Conservation (phyloP, 2,888 invertebrate genomes). For the Amiota mariae region DNA sequence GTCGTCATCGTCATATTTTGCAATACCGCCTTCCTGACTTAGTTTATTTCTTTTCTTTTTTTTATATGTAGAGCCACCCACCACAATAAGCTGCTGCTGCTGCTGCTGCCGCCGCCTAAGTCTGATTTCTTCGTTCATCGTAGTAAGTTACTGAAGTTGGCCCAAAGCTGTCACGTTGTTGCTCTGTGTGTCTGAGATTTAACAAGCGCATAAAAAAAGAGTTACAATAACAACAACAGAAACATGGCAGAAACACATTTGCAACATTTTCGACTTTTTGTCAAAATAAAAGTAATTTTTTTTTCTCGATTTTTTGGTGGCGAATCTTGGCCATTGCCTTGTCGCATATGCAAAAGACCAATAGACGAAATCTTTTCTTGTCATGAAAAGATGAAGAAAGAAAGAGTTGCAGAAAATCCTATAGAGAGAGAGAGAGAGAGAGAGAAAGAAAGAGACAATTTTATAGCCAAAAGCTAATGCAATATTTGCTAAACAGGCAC, state of each 20-base stretch:
- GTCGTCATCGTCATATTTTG: constrained; percentile 7
- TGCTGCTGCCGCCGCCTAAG: constrained; percentile 37
- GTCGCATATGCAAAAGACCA: constrained; percentile 25
- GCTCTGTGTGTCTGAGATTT: constrained; percentile 38
- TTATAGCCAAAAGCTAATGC: constrained; percentile 27
- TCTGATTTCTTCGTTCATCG: constrained; percentile 51
- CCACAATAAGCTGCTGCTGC: constrained; percentile 40
- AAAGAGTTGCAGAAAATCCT: not conserved
- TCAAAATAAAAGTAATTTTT: constrained; percentile 47
- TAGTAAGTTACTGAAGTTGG: constrained; percentile 62
- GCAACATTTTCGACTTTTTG: constrained; percentile 60
- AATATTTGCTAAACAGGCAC: constrained; percentile 64
- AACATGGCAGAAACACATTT: constrained; percentile 52
- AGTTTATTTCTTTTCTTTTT: no score
- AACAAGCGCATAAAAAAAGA: constrained; percentile 24
- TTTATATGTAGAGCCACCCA: no score
- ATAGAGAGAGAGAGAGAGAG: not conserved
- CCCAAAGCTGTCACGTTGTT: constrained; percentile 69
- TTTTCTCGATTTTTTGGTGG: not conserved
- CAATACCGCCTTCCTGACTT: not conserved
- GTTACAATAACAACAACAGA: constrained; percentile 34
- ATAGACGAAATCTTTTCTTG: not conserved
- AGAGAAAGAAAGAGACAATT: not conserved
- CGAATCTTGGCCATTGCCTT: constrained; percentile 10
- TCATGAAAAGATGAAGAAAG: not conserved